phyloP scores from a whole-genome alignment of 2,888 invertebrate species.

The Caenorhabditis imperialis region DNA sequence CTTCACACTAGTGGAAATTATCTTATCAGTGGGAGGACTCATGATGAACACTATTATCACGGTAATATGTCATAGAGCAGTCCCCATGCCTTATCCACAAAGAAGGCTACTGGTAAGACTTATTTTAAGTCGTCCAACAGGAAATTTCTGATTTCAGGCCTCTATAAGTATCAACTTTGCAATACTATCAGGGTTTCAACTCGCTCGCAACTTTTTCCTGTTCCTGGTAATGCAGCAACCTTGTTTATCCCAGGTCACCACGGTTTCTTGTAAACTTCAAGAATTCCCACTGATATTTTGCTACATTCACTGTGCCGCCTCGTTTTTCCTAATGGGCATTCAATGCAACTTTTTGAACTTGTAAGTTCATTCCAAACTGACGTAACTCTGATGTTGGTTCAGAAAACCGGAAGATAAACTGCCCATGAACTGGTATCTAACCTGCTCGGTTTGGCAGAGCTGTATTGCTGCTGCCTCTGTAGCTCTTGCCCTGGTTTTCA shows the following conservation, averaged over 20 bases:
- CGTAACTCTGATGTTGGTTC: not conserved
- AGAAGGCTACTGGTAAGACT: conserved; percentile 52
- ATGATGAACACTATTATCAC: conserved; percentile 54
- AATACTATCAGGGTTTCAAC: conserved; percentile 55
- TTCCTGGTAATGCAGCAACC: conserved; percentile 57
- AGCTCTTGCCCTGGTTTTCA: conserved; percentile 57
- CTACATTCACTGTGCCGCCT: conserved; percentile 58
- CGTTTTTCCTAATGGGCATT: conserved; percentile 39
- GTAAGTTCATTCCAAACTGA: conserved; percentile 15
- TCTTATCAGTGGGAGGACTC: conserved; percentile 40
- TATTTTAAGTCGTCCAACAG: not conserved
- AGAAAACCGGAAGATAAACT: conserved; percentile 44
- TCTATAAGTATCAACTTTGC: conserved; percentile 53
- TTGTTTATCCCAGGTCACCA: conserved; percentile 55
- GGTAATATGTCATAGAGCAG: conserved; percentile 54
- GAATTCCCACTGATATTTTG: conserved; percentile 64
- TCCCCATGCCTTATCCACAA: conserved; percentile 56
- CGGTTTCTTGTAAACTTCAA: conserved; percentile 61
- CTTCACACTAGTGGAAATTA: conserved; percentile 44
- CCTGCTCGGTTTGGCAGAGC: conserved; percentile 65
- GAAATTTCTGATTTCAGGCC: conserved; percentile 26
- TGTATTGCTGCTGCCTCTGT: conserved; percentile 49
- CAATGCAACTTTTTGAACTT: conserved; percentile 46
- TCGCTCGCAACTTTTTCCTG: conserved; percentile 55
- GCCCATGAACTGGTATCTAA: conserved; percentile 47